Conservation (phyloP, 2,113 vertebrate genomes). For the Takifugu flavidus region DNA sequence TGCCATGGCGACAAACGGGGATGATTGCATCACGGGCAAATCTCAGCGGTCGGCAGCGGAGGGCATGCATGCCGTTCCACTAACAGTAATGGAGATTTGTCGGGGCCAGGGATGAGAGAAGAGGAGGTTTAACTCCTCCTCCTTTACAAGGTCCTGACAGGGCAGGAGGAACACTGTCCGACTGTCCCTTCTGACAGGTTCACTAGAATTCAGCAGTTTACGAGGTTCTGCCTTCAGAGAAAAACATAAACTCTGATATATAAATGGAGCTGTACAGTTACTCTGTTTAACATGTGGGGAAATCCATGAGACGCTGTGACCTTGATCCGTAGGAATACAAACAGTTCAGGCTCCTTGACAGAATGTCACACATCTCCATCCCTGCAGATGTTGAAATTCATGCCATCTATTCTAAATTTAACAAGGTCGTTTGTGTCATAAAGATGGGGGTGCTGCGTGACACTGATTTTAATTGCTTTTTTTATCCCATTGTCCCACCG, state of each 20-base stretch:
- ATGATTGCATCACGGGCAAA: conserved; percentile 75
- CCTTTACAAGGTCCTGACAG: neutral
- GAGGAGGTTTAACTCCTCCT: conserved; percentile 14
- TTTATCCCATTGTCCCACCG: conserved; percentile 23
- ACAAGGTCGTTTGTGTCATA: conserved; percentile 53
- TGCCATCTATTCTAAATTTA: conserved; percentile 30
- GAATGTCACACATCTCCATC: conserved; percentile 13
- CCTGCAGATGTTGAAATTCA: conserved; percentile 21
- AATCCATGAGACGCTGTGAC: conserved; percentile 18
- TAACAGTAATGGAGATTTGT: conserved; percentile 28
- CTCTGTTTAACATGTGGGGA: conserved; percentile 15
- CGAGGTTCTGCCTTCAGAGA: neutral
- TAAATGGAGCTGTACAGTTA: conserved; percentile 10
- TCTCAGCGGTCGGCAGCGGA: conserved; percentile 51
- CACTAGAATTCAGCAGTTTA: neutral
- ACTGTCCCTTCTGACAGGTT: conserved; percentile 8
- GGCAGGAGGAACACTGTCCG: neutral
- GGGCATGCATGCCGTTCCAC: conserved; percentile 35
- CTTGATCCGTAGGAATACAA: conserved; percentile 12
- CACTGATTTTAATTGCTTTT: conserved; percentile 58
- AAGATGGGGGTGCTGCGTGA: conserved; percentile 13
- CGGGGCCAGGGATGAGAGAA: conserved; percentile 21
- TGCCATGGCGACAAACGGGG: conserved; percentile 76
- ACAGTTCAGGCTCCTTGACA: neutral
- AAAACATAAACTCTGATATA: neutral